Evolutionary conservation across 2,113 vertebrate genomes (phyloP).

Genomic region (Muntiacus muntjak): DNA sequence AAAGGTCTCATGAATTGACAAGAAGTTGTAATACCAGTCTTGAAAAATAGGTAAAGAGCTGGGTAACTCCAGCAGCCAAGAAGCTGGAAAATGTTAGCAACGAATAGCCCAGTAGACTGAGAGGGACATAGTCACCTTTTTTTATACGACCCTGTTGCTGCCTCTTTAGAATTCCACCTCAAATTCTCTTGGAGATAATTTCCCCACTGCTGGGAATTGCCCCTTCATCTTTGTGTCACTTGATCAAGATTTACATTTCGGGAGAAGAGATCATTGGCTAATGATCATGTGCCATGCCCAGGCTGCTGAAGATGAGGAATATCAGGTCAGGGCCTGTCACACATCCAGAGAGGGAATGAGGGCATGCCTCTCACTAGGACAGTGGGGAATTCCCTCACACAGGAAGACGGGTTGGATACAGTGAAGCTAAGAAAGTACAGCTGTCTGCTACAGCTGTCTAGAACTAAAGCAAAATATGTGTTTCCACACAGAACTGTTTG

Average conservation of each 20-base stretch:
- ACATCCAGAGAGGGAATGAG: not conserved
- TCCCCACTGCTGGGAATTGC: not conserved
- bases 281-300: not conserved
- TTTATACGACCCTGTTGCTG: not conserved
- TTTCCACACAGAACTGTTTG: not conserved
- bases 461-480: constrained; percentile 54
- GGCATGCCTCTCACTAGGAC: not conserved
- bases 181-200: not conserved
- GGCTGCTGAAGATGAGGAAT: not conserved
- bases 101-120: not conserved
- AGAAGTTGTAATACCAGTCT: not conserved
- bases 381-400: not conserved
- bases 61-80: not conserved
- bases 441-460: constrained; percentile 55
- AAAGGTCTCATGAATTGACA: not conserved
- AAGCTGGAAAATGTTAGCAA: not conserved
- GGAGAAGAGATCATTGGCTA: not conserved
- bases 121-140: not conserved
- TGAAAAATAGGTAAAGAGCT: not conserved
- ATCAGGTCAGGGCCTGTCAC: not conserved
- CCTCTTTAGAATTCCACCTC: not conserved
- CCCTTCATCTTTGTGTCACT: not conserved
- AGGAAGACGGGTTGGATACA: not conserved
- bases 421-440: not conserved
- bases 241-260: not conserved